Evolutionary conservation across 2,797 vertebrate species (phyloP), one percentile per base, ranked within the genome.

Genomic region (Geotrypetes seraphini): DNA sequence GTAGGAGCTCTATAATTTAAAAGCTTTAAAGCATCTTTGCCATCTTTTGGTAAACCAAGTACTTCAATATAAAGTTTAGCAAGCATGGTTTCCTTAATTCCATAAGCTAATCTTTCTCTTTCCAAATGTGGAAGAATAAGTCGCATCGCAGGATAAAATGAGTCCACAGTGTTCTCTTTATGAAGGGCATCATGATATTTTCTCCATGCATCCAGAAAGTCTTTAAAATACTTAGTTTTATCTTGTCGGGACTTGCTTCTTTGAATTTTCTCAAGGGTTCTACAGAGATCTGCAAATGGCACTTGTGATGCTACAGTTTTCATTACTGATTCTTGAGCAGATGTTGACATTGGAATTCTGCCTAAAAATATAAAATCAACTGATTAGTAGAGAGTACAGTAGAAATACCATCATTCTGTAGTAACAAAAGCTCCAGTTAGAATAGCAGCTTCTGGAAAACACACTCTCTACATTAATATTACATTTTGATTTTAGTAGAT

Each of bases 1-100:
- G 63, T 78, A 2, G 94, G 95, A 0, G 89, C 81, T 17, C 92
- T 79, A 50, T 94, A 99, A 69, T 99, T 91, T 22, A 97, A 47
- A 39, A 99, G 88, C 39, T 88, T 94, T 32, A 74, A 81, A 11
- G 94, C 92, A 31, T 99, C 95, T 10, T 88, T 81, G 12, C 96
- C 93, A 11, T 78, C 88, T 71, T 79, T 90, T 3, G 96, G 87
- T 29, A 99, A 79, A 24, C 89, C 86, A 27, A 99, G 75, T 8
- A 89, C 78, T 3, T 97, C 89, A 3, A 97, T 97, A 62, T 94
- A 97, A 8, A 98, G 83, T 39, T 97, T 99, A 0, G 92, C 96
- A 9, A 99, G 75, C 90, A 97, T 91, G 27, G 63, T 97, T 69
- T 99, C 96, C 67, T 99, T 99, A 57, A 99, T 97, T 28, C 96